Conservation (phyloP, 2,113 vertebrate species). For the Asarcornis scutulata region DNA sequence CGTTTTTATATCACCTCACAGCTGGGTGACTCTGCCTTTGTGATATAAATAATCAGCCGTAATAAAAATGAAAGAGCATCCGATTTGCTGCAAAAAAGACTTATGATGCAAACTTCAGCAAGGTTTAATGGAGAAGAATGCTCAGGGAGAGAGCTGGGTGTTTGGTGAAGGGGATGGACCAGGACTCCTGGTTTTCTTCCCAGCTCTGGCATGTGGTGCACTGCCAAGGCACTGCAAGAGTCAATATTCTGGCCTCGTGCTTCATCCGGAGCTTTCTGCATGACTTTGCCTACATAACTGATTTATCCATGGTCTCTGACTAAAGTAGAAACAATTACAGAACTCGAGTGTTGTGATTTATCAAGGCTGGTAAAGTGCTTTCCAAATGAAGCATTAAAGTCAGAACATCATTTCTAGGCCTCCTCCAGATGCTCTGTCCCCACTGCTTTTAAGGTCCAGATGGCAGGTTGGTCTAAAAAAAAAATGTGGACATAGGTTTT, state of each 20-base stretch:
- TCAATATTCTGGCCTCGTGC: neutral
- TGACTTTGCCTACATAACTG: neutral
- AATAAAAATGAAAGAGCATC: neutral
- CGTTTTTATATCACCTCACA: neutral
- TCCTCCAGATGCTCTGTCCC: neutral
- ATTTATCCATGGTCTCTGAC: neutral
- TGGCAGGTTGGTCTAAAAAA: neutral
- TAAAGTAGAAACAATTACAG: neutral
- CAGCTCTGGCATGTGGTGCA: neutral
- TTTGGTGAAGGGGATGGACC: neutral
- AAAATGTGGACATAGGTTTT: neutral
- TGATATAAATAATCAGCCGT: neutral
- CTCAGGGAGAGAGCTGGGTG: neutral
- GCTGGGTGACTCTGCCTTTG: conserved; percentile 2
- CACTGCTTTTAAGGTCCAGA: neutral
- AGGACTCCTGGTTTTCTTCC: neutral
- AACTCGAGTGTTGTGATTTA: neutral
- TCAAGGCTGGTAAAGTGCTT: neutral
- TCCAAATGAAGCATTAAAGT: neutral
- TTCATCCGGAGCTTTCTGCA: neutral
- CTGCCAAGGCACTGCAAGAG: neutral
- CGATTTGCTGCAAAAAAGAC: neutral
- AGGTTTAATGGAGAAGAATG: neutral
- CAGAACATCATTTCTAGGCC: neutral
- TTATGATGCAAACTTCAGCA: neutral